Evolutionary conservation across 2,888 invertebrate genomes (phyloP), one percentile per base, ranked within the genome.

Genomic region (Kuschelorhynchus macadamiae): DNA sequence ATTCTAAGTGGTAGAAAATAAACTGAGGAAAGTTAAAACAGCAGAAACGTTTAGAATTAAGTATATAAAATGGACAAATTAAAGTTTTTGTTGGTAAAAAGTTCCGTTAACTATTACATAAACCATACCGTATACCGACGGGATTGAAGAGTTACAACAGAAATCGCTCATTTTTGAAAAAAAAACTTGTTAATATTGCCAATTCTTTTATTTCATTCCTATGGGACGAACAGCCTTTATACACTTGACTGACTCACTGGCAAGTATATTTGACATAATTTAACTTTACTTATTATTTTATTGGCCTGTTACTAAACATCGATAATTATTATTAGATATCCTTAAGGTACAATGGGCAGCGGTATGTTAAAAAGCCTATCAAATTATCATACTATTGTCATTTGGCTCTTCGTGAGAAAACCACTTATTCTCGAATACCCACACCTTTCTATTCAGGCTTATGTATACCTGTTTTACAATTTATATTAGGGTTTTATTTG

Each of bases 401-500:
- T 68, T 63, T 68, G 63, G 57, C 44, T 63, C 59, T 36, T 56
- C 68, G 68, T 68, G 68, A 68, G 68, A 68, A 63, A 63, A 68
- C 57, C 67, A 67, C 67, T 67, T 49, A 67, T 67, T 67, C 53
- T 67, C 47, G 55, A 53, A 67, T 55, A 67, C 61, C 67, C 67
- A 61, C 67, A 67, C 67, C 67, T 67, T 67, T 47, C 60, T 55
- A 67, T 67, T 60, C 55, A 56, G 59, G 52, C 57, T 52, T 59
- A 36, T 66, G 66, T 67, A 61, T 67, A 67, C 67, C 67, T 67
- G 67, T 67, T 67, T 67, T 55, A 66, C 66, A 66, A 60, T 66
- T 66, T 66, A 66, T 66, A 67, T 68, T 68, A 57, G 63, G 68
- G 68, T 57, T 50, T 63, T 68, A 57, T 68, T 68, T 68, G 63